Evolutionary conservation across 2,888 invertebrate genomes (phyloP), one percentile per base, ranked within the genome.

Genomic region (Petrolisthes cinctipes): DNA sequence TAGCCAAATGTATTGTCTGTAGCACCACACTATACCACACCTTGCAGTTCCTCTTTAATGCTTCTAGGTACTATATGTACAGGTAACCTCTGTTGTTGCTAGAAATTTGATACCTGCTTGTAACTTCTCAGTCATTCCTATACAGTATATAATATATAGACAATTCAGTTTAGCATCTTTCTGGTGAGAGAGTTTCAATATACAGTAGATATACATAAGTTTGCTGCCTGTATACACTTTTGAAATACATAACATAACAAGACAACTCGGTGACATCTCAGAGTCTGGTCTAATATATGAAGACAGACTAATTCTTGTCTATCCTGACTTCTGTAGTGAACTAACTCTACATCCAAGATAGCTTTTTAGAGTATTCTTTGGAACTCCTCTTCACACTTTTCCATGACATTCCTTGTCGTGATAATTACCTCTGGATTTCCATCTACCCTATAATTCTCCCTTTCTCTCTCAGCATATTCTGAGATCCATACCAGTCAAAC

Each of bases 1-100:
- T 86, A 86, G 78, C 57, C 75, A 83, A 78, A 66, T 68, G 79
- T 85, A 66, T 66, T 82, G 54, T 79, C 75, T n/a, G 20, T 71
- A n/a, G 20, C 71, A 71, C 20, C n/a, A n/a, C 71, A n/a, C 20
- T 71, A n/a, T 71, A 71, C 54, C 82, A 51, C 82, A 80, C 76
- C 71, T 86, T 68, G 71, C 80, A 56, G 23, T 68, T 57, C 73
- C 53, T 76, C 71, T 73, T 51, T 37, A 6, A 56, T 17, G 76
- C 73, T 83, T 76, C 53, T 76, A 57, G 61, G 37, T 37, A 37
- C 37, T 37, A 37, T 37, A 57, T 83, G 71, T 71, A 71, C 20
- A 71, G 71, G 71, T 71, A 71, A 20, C 71, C 14, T 71, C 71
- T 7, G 7, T 71, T n/a, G 71, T 71, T 14, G 71, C 20, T 71